These are phyloP conservation scores for Orientallactaga sibirica DNA, from an alignment of 2,797 vertebrate genomes.

Conservation along the genomic window DNA sequence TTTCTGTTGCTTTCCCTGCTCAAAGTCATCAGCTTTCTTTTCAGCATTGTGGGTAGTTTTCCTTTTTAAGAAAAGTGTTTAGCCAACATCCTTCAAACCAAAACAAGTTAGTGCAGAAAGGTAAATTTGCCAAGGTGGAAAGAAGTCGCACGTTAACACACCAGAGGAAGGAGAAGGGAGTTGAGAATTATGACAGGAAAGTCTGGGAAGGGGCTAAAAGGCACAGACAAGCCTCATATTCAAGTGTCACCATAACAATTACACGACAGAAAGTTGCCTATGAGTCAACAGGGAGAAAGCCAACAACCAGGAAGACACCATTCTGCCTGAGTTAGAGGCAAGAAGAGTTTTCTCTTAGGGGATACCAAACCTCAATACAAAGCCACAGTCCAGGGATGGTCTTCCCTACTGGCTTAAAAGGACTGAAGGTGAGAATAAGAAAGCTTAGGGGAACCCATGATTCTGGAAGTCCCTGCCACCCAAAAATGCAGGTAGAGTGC, in stretches of 20 bases:
- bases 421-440: not conserved
- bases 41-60: not conserved
- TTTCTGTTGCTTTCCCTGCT: not conserved
- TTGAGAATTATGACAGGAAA: not conserved
- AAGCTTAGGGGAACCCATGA: not conserved
- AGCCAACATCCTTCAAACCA: not conserved
- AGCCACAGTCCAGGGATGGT: not conserved
- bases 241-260: not conserved
- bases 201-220: not conserved
- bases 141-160: not conserved
- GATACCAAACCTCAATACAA: not conserved
- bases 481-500: not conserved
- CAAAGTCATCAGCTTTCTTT: not conserved
- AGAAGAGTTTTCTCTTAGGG: not conserved
- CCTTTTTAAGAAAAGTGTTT: too few relatives aligned
- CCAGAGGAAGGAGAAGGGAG: not conserved
- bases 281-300: not conserved
- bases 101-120: not conserved
- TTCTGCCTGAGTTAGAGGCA: not conserved
- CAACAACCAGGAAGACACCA: rapidly evolving
- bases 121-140: not conserved
- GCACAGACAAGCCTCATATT: not conserved
- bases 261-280: not conserved
- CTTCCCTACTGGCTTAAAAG: not conserved
- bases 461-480: not conserved